Percentiles rank a stretch among this genome's conserved stretches.
These are phyloP conservation scores for Drosophila nigritarsus DNA, from an alignment of 2,888 invertebrate genomes.

Conservation along the genomic window DNA sequence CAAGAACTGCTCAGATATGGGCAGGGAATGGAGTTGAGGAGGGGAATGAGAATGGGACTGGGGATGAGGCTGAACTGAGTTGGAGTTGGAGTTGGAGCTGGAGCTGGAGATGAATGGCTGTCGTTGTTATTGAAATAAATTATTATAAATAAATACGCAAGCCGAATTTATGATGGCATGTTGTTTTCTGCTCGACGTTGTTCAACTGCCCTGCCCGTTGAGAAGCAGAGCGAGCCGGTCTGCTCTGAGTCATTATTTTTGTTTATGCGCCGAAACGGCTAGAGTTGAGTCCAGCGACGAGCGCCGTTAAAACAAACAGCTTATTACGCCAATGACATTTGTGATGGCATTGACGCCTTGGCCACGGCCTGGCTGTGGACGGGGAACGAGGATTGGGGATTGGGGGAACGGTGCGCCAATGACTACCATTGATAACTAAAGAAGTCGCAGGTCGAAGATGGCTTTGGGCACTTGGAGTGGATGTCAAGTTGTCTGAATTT, in stretches of 20 bases:
- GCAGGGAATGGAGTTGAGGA: not conserved
- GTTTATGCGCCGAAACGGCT: constrained; percentile 65
- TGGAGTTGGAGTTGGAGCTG: constrained; percentile 36
- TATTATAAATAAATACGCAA: constrained; percentile 82
- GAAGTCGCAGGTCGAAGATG: constrained; percentile 6
- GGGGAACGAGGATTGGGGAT: not conserved
- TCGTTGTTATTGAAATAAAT: constrained; percentile 79
- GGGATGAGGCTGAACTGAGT: constrained; percentile 24
- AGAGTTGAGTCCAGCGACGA: constrained; percentile 36
- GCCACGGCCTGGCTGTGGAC: not conserved
- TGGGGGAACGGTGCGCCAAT: constrained; percentile 60
- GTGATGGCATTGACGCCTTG: constrained; percentile 32
- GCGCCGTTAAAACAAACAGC: constrained; percentile 80
- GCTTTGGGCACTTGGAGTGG: constrained; percentile 16
- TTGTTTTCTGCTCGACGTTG: constrained; percentile 44
- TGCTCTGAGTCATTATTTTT: constrained; percentile 72
- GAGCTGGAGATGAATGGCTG: constrained; percentile 51
- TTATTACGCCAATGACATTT: constrained; percentile 80
- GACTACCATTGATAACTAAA: constrained; percentile 65
- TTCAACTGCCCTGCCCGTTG: constrained; percentile 24
- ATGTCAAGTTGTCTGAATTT: constrained; percentile 65
- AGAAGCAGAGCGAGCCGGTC: not conserved
- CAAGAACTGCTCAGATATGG: not conserved
- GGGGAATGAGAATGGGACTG: not conserved
- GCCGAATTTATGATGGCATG: constrained; percentile 73